Evolutionary conservation across 2,888 invertebrate species (phyloP), one percentile per base, ranked within the genome.

Genomic region (Yponomeuta cagnagella): DNA sequence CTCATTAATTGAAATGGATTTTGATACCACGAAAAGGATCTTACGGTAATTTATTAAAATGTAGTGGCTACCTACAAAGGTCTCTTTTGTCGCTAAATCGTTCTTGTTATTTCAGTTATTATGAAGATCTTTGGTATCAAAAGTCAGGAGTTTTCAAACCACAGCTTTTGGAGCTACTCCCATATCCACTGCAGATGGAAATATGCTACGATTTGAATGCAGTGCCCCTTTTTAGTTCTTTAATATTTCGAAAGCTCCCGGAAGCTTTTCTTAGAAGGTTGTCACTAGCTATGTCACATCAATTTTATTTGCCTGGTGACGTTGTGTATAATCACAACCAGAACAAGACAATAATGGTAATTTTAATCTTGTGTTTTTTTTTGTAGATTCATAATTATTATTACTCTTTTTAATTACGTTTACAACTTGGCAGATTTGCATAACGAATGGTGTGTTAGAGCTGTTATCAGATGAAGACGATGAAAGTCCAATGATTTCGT

Each of bases 261-360:
- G 93, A 93, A 81, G 85, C 93, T 72, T 93, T 93, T 78, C 81
- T 93, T 65, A 85, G 93, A 77, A 86, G 91, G 76, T 76, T 93
- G 69, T 91, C 93, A 12, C 79, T 90, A 65, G 86, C 87, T 63
- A 93, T 93, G 93, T 86, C 82, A 76, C 93, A 92, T 74, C 90
- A 93, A 74, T 93, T 93, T 80, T 93, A 90, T 81, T 85, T 93
- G 76, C 89, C 92, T 4, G 93, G 92, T 31, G 93, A 93, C 76
- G 81, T 88, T 75, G 90, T 93, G 75, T 93, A 88, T 75, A 87
- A 82, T 74, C 90, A 92, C 74, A 89, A 89, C 75, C 87, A 90
- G 75, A 88, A 90, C 74, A 93, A 93, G 80, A 89, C 89, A 75
- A 84, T 87, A 78, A 93, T 93, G 93, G 93, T 91, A 84, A 82